Percentiles rank a stretch among this genome's conserved stretches.
phyloP scores from a whole-genome alignment of 2,113 vertebrate species.

The Diadophis punctatus region DNA sequence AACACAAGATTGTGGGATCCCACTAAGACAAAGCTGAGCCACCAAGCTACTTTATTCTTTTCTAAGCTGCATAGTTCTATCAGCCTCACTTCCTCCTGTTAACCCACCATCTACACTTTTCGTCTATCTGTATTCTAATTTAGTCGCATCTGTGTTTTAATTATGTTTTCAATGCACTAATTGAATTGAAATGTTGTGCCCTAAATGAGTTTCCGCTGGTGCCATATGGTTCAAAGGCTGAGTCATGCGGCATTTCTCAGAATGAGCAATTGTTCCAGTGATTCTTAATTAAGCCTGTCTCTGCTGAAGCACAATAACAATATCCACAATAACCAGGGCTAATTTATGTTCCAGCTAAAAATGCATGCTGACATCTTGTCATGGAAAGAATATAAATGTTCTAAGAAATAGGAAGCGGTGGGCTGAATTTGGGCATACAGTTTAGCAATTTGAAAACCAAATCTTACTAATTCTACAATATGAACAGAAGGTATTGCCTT shows the following conservation, averaged over 20 bases:
- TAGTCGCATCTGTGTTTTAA: neutral
- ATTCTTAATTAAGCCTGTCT: neutral
- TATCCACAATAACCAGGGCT: neutral
- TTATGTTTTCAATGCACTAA: neutral
- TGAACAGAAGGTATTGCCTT: constrained; percentile 43
- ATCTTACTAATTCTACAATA: constrained; percentile 21
- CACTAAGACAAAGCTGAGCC: neutral
- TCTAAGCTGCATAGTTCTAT: neutral
- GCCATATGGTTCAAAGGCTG: neutral
- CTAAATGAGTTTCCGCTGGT: neutral
- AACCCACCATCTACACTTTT: neutral
- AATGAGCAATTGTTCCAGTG: neutral
- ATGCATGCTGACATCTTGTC: constrained; percentile 31
- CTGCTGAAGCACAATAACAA: constrained; percentile 22
- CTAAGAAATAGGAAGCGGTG: constrained; percentile 8
- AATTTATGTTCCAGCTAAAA: constrained; percentile 39
- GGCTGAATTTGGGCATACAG: neutral
- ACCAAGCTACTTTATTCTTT: neutral
- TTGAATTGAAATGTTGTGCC: neutral
- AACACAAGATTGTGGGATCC: neutral
- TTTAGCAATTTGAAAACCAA: constrained; percentile 38
- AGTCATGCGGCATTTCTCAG: neutral
- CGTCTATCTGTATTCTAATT: neutral
- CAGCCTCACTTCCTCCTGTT: neutral
- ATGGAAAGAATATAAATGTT: constrained; percentile 40